These are phyloP conservation scores for Phataginus tetradactyla DNA, from an alignment of 2,797 vertebrate genomes.

Conservation along the genomic window DNA sequence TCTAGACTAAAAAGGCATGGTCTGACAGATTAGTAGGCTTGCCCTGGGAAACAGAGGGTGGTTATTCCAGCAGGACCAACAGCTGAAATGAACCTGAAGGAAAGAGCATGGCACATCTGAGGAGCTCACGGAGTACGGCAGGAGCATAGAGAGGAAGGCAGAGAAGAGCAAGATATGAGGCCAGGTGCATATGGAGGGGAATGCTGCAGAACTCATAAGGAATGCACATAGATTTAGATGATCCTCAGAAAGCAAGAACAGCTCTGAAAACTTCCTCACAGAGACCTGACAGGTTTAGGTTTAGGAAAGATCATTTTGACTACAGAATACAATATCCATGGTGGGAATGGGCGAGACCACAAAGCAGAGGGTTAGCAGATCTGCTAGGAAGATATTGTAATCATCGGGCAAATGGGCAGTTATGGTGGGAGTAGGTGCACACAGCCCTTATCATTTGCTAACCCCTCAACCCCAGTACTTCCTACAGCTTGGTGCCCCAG, in stretches of 20 bases:
- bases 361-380: background rate
- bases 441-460: background rate
- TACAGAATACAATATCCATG: background rate
- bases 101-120: background rate
- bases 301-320: background rate
- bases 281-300: background rate
- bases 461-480: fast-evolving
- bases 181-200: fast-evolving
- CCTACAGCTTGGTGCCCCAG: background rate
- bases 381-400: background rate
- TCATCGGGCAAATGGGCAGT: background rate
- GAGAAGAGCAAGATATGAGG: background rate
- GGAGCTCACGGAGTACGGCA: background rate
- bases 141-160: background rate
- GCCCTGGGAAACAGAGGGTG: background rate
- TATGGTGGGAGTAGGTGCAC: too few species aligned
- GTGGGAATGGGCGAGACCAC: fast-evolving
- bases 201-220: background rate
- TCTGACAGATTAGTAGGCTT: background rate
- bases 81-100: background rate
- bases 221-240: background rate
- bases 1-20: background rate
- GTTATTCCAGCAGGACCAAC: background rate
- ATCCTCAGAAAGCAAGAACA: background rate
- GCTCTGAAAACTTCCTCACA: background rate